Conservation (phyloP, 2,113 vertebrate species). For the Phalacrocorax carbo region DNA sequence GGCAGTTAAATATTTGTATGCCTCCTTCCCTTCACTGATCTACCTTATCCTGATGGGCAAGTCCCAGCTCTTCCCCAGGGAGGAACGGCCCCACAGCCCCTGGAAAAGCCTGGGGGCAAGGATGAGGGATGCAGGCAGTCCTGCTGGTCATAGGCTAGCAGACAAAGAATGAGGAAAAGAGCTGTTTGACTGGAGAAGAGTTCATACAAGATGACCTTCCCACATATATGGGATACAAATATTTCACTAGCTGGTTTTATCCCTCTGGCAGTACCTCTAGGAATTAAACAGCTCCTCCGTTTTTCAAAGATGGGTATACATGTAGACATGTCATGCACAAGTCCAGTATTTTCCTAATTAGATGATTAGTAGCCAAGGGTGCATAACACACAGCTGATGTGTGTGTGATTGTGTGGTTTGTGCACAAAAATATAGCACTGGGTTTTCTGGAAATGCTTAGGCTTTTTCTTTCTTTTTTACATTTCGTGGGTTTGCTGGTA, state of each 20-base stretch:
- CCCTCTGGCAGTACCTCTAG: neutral
- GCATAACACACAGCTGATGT: rapidly evolving
- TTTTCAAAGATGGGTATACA: neutral
- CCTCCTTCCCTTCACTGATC: neutral
- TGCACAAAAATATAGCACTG: neutral
- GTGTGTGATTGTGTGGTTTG: neutral
- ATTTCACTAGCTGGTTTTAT: neutral
- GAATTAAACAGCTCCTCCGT: neutral
- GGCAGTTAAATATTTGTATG: neutral
- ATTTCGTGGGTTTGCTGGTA: neutral
- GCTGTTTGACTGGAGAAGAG: neutral
- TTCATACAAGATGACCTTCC: neutral
- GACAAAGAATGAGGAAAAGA: neutral
- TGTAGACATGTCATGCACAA: rapidly evolving
- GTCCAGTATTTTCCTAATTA: neutral
- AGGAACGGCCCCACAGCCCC: neutral
- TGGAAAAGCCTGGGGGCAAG: neutral
- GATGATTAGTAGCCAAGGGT: neutral
- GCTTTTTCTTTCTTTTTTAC: neutral
- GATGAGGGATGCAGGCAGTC: neutral
- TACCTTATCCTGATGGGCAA: neutral
- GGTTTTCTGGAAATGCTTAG: neutral
- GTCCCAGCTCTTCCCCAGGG: neutral
- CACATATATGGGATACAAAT: neutral
- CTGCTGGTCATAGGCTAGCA: neutral